A percentile compares a stretch with the other conserved stretches of the same genome.
Evolutionary conservation across 1,140 invertebrate species (phyloP).

Genomic region (Pomacea maculata): DNA sequence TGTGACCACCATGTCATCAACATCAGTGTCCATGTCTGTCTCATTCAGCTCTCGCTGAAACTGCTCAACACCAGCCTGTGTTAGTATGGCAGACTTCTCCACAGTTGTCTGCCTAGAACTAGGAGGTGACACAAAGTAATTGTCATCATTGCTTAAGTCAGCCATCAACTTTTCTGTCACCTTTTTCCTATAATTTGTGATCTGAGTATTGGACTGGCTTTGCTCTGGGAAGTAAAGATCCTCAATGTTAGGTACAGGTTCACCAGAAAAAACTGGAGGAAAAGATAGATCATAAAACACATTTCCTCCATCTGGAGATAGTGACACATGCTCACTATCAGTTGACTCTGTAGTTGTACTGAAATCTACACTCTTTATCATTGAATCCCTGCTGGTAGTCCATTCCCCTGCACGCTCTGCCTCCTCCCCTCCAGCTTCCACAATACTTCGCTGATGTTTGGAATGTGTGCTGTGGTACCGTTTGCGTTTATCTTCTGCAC

Average conservation of each 20-base stretch:
- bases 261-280: background rate
- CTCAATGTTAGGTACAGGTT: constrained; percentile 9
- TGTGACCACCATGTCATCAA: background rate
- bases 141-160: constrained; percentile 17
- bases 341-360: constrained; percentile 35
- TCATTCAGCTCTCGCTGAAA: background rate
- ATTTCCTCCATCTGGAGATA: constrained; percentile 17
- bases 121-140: constrained; percentile 27
- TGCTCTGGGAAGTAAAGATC: constrained; percentile 16
- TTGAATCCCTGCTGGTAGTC: constrained; percentile 10
- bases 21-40: background rate
- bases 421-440: constrained; percentile 21
- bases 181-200: background rate
- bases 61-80: background rate
- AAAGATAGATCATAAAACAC: constrained; percentile 1
- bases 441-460: constrained; percentile 23
- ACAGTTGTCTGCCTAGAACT: constrained; percentile 27
- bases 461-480: constrained; percentile 24
- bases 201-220: background rate
- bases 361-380: constrained; percentile 23
- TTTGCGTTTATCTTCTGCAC: constrained; percentile 21
- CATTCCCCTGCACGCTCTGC: background rate
- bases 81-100: constrained; percentile 22
- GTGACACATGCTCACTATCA: constrained; percentile 20
- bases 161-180: background rate